A percentile compares a stretch with the other conserved stretches of the same genome.
phyloP scores from a whole-genome alignment of 2,888 invertebrate species.

The Rhyacophila evoluta region DNA sequence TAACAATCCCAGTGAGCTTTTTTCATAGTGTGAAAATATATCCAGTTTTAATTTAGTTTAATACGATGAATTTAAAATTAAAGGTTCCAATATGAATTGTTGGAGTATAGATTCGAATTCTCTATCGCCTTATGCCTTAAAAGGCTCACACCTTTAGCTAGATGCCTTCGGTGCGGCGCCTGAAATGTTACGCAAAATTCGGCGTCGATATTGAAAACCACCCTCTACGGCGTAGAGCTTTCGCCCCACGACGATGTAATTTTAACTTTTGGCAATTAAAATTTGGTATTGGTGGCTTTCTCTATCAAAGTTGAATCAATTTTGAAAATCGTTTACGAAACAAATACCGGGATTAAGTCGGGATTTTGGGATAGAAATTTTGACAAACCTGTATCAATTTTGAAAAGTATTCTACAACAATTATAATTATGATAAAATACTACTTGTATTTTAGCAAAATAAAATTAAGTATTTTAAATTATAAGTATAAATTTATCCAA shows the following conservation, averaged over 20 bases:
- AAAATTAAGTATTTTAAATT: no score
- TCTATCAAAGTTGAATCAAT: neutral
- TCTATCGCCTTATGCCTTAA: neutral
- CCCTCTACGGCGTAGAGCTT: neutral
- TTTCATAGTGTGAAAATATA: no score
- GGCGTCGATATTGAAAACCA: neutral
- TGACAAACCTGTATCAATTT: no score
- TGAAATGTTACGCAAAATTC: slow-evolving; percentile 12
- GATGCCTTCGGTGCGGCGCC: neutral
- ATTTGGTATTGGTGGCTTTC: neutral
- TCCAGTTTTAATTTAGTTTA: neutral
- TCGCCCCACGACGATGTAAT: neutral
- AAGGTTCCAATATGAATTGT: neutral
- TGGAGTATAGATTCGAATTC: neutral
- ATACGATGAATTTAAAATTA: neutral
- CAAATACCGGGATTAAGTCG: neutral
- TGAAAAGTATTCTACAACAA: no score
- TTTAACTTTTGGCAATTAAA: neutral
- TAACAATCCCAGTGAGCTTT: no score
- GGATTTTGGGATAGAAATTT: no score
- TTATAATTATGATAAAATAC: no score
- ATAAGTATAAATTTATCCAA: no score
- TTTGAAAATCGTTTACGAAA: neutral
- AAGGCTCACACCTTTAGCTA: neutral
- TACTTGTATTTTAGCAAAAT: no score